These are phyloP conservation scores for Amphiprion ocellaris DNA, from an alignment of 2,113 vertebrate genomes.

Conservation along the genomic window DNA sequence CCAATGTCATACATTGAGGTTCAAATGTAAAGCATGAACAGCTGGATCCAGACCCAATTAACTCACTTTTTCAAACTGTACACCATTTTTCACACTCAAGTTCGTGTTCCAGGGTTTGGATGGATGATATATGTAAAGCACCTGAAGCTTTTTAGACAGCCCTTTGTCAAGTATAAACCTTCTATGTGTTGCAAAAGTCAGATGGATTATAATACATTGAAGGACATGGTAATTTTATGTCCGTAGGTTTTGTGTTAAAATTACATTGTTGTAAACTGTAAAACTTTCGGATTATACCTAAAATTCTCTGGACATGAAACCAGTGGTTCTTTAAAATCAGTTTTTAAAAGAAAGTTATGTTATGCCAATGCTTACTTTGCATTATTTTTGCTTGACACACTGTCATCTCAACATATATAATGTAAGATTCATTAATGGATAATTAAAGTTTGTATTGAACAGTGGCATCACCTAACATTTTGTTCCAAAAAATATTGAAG, in stretches of 20 bases:
- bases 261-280: background rate
- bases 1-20: background rate
- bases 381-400: conserved; percentile 1
- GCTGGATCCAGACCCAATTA: background rate
- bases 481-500: conserved; percentile 51
- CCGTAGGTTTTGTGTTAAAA: background rate
- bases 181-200: no score
- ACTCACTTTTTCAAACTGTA: background rate
- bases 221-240: background rate
- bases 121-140: no score
- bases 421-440: conserved; percentile 20
- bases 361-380: background rate
- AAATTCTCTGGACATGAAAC: background rate
- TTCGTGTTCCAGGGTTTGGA: background rate
- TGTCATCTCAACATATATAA: conserved; percentile 23
- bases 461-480: conserved; percentile 34
- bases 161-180: no score
- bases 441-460: conserved; percentile 19
- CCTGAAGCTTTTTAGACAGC: no score
- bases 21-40: background rate
- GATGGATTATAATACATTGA: background rate
- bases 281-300: no score
- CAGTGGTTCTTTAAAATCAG: background rate
- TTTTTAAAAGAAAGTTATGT: background rate
- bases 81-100: background rate